phyloP scores from a whole-genome alignment of 2,888 invertebrate species.

The Drosophila colorata region DNA sequence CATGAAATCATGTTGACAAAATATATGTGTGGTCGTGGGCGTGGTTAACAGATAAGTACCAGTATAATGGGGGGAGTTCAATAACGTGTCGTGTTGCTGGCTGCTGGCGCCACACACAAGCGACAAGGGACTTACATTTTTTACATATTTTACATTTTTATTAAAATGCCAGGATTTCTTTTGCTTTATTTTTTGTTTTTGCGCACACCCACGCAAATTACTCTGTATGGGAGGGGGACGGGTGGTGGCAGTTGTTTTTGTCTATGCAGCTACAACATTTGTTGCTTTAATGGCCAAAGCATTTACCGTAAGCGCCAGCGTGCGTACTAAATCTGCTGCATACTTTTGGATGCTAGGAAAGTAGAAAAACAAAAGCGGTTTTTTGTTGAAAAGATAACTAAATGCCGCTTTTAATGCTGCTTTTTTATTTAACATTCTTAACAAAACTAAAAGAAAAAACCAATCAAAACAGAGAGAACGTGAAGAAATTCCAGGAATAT shows the following conservation, averaged over 20 bases:
- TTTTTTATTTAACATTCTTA: background rate
- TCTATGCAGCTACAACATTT: constrained; percentile 30
- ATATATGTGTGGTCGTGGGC: background rate
- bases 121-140: constrained; percentile 3
- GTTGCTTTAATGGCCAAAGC: constrained; percentile 27
- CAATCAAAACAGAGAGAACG: constrained; percentile 1
- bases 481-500: constrained; percentile 6
- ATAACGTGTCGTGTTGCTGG: constrained; percentile 43
- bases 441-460: background rate
- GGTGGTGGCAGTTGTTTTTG: background rate
- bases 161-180: constrained; percentile 52
- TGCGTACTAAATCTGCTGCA: constrained; percentile 25
- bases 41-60: constrained; percentile 10
- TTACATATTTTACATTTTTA: constrained; percentile 45
- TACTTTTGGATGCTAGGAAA: constrained; percentile 8
- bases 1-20: constrained; percentile 34
- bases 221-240: constrained; percentile 2
- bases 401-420: background rate
- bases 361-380: constrained; percentile 1
- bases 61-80: constrained; percentile 20
- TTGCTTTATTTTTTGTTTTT: constrained; percentile 11
- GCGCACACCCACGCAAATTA: constrained; percentile 18
- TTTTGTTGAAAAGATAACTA: background rate
- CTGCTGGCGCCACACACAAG: constrained; percentile 27
- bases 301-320: constrained; percentile 22